Conservation (phyloP, 2,113 vertebrate genomes). For the Erythrolamprus reginae region DNA sequence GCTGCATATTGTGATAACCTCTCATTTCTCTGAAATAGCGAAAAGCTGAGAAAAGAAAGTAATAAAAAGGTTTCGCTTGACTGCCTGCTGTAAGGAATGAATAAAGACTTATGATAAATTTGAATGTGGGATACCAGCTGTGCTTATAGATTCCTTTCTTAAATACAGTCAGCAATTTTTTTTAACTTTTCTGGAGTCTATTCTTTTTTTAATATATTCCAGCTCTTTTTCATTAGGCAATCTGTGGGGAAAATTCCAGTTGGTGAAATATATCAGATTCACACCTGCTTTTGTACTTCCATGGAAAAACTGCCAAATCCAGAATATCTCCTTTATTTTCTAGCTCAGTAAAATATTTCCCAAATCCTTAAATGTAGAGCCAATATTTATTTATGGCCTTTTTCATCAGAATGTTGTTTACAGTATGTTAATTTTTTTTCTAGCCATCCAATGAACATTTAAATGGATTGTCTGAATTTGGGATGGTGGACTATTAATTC, state of each 20-base stretch:
- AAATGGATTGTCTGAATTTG: neutral
- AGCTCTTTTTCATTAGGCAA: slow-evolving; percentile 7
- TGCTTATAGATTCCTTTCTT: neutral
- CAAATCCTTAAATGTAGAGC: neutral
- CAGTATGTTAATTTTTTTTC: neutral
- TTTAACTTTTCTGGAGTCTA: neutral
- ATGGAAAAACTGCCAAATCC: neutral
- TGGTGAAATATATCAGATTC: neutral
- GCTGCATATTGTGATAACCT: neutral
- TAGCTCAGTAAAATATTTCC: neutral
- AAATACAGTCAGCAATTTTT: slow-evolving; percentile 2
- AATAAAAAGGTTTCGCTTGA: slow-evolving; percentile 2
- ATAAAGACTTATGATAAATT: neutral
- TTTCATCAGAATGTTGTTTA: neutral
- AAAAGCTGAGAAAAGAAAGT: slow-evolving; percentile 14
- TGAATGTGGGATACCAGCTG: neutral
- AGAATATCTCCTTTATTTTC: neutral
- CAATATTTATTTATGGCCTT: neutral
- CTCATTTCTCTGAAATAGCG: neutral
- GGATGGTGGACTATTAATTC: neutral
- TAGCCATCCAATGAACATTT: neutral
- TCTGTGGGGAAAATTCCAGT: neutral
- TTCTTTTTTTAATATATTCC: neutral
- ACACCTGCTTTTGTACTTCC: neutral
- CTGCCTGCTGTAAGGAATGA: neutral